These are phyloP conservation scores for Caenorhabditis sp. DNA, from an alignment of 2,888 invertebrate genomes.

Conservation along the genomic window DNA sequence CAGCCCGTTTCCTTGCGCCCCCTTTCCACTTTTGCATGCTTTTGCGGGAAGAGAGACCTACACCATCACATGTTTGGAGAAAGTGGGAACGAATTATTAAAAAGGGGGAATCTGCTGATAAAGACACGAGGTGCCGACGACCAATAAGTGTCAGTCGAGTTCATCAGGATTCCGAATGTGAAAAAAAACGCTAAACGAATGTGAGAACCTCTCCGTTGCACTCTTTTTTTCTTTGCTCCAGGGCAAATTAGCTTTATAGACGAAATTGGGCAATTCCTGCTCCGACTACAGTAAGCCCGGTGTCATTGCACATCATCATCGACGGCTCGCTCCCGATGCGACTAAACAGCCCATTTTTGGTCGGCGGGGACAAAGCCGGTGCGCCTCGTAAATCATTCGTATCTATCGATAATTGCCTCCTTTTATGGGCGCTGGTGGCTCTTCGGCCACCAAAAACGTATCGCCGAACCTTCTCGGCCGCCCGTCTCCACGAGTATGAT, in stretches of 20 bases:
- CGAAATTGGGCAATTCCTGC: too few relatives aligned
- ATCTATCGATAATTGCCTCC: conserved; percentile 26
- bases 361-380: conserved; percentile 8
- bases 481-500: conserved; percentile 21
- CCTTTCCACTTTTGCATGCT: neutral
- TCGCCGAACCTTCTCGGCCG: too few relatives aligned
- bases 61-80: neutral
- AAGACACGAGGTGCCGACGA: too few relatives aligned
- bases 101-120: too few relatives aligned
- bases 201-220: conserved; percentile 4
- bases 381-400: conserved; percentile 27
- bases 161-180: too few relatives aligned
- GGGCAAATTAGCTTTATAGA: too few relatives aligned
- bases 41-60: neutral
- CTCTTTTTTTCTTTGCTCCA: neutral
- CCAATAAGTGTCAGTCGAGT: too few relatives aligned
- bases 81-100: neutral
- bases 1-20: conserved; percentile 15
- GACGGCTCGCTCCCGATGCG: neutral
- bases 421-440: conserved; percentile 2
- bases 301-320: conserved; percentile 25
- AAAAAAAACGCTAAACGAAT: conserved; percentile 20
- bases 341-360: conserved; percentile 12
- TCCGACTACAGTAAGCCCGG: conserved; percentile 14
- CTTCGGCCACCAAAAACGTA: too few relatives aligned